A percentile compares a stretch with the other conserved stretches of the same genome.
phyloP scores from a whole-genome alignment of 2,888 invertebrate genomes.

The Spicauda simplicius region DNA sequence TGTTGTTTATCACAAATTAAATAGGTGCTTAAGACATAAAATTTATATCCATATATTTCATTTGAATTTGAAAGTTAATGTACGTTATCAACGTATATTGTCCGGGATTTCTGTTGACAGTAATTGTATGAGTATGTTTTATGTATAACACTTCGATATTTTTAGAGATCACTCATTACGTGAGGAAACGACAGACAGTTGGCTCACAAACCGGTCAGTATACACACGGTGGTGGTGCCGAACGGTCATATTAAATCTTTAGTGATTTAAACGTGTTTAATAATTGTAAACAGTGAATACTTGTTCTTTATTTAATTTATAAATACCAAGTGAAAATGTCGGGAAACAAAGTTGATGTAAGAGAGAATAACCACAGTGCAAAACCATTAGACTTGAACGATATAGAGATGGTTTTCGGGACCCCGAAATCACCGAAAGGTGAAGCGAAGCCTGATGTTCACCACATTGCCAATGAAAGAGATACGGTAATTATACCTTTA shows the following conservation, averaged over 20 bases:
- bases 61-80: too few species aligned
- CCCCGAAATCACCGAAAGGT: constrained; percentile 50
- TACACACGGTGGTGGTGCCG: neutral
- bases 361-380: constrained; percentile 46
- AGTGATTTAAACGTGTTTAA: neutral
- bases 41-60: too few species aligned
- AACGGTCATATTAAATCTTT: neutral
- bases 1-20: too few species aligned
- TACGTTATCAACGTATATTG: too few species aligned
- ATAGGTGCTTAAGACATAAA: too few species aligned
- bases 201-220: constrained; percentile 15
- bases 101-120: too few species aligned
- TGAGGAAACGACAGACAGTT: constrained; percentile 2
- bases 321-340: constrained; percentile 28
- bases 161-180: constrained; percentile 19
- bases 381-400: constrained; percentile 54
- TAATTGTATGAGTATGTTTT: too few species aligned
- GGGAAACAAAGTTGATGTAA: constrained; percentile 10
- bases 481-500: constrained; percentile 43
- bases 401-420: constrained; percentile 69
- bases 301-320: constrained; percentile 20
- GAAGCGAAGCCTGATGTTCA: constrained; percentile 49
- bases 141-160: constrained; percentile 6
- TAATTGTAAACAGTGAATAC: neutral
- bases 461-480: constrained; percentile 51